Base-by-base conservation (phyloP, 2,888 invertebrate species). In the Gymnosoma rotundatum region DNA sequence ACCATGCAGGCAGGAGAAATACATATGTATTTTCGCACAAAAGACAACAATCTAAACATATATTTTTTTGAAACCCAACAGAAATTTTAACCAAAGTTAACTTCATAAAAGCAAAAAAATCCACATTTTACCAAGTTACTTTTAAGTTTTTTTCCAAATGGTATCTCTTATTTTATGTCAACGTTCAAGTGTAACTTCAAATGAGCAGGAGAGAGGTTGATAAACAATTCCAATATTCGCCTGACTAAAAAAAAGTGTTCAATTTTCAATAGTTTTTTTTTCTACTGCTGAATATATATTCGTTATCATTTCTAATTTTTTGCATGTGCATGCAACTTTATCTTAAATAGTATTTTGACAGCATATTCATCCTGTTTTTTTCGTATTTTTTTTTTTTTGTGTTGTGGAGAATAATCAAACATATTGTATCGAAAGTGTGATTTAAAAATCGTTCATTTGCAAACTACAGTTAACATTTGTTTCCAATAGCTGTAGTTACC, bases 381-480 rank as follows among this genome's bases (percentile, higher is more conserved):
- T 60, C 36, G 56, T 10, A 2, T 69, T 54, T 45, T n/a, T 58
- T n/a, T 6, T 69, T 54, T 54, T 9, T 36, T 21, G 1, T 54
- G 42, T 52, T 20, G 21, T 16, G 48, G 10, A 42, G 63, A 6
- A 75, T 20, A 75, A 66, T 58, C 66, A 48, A 58, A 66, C 75
- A 75, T 58, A 75, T 75, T 75, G 64, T 36, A 38, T 48, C 12
- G 32, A 66, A 75, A 66, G 75, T 75, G 66, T 50, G 48, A 75
- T 75, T 61, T 45, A 21, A 52, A 63, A 60, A 16, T 52, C 12
- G 16, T 38, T 54, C 42, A 18, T 60, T 45, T 18, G 18, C 25
- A 18, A 48, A 32, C 20, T 48, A 38, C 25, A 20, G 42, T 56
- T 63, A 38, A 25, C 25, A 63, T 63, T 74, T 74, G 32, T 14